These are phyloP conservation scores for Aplodontia rufa DNA, from an alignment of 2,113 vertebrate species.

Conservation along the genomic window DNA sequence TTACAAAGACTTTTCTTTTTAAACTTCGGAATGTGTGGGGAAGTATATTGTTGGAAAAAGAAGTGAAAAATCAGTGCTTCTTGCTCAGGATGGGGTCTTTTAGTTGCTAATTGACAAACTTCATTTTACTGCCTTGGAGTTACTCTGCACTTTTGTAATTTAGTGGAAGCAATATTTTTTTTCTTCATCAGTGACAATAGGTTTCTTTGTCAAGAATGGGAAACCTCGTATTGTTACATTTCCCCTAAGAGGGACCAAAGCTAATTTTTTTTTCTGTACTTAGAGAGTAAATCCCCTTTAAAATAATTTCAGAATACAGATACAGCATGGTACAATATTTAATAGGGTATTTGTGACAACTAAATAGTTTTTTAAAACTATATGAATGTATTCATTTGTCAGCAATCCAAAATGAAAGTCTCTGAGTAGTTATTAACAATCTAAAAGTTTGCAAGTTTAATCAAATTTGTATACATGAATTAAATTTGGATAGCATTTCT, in stretches of 20 bases:
- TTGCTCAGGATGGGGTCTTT: neutral
- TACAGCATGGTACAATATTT: neutral
- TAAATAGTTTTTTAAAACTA: neutral
- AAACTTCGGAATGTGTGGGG: neutral
- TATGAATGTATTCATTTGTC: neutral
- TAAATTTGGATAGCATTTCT: neutral
- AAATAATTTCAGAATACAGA: conserved; percentile 26
- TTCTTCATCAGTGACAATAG: neutral
- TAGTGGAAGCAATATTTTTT: neutral
- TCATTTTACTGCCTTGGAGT: neutral
- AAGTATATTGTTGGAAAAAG: neutral
- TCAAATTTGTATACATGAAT: neutral
- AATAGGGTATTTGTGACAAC: neutral
- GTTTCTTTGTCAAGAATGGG: neutral
- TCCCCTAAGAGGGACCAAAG: neutral
- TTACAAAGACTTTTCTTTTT: neutral
- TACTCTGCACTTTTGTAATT: conserved; percentile 8
- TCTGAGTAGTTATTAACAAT: neutral
- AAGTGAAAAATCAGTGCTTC: neutral
- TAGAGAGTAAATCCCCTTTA: neutral
- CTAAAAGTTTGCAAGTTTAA: conserved; percentile 27
- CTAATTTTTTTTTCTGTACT: neutral
- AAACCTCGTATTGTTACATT: neutral
- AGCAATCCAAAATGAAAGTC: conserved; percentile 24
- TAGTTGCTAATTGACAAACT: conserved; percentile 13